Evolutionary conservation across 2,113 vertebrate genomes (phyloP), one percentile per base, ranked within the genome.

Genomic region (Ictalurus furcatus): DNA sequence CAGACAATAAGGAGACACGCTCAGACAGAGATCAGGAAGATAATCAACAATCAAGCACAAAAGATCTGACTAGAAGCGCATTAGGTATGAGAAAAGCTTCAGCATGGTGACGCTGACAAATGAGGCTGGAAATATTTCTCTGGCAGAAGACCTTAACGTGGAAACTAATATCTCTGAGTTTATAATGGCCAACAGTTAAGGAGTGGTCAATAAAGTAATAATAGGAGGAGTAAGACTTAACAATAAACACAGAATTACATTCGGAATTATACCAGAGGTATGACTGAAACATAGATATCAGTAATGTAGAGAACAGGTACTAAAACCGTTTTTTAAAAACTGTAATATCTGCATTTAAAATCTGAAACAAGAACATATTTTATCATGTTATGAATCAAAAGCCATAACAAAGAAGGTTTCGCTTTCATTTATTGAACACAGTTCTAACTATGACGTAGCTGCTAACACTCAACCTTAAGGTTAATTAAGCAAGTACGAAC

Each of bases 1-100:
- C 91, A 93, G 88, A 87, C 54, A 84, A 92, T 85, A 85, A 81
- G 85, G 87, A 87, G 71, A 87, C 58, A 80, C 34, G 63, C 88
- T 88, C 88, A 74, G 88, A 88, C 67, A 79, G 58, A 84, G 90
- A 89, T 89, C 63, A 74, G 91, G 25, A 17, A 80, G 87, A 84
- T 86, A 91, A 91, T 84, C 17, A 90, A 91, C 73, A 91, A 61
- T 12, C 44, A 87, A 78, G 16, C 63, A 85, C n/a, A 52, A 58
- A 59, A 82, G 17, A 28, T 21, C 76, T 37, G 52, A 74, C 85
- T 84, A 69, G 81, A 59, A 44, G 85, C 2, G 8, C 23, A 54
- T 87, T 44, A 87, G 73, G 40, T 58, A 71, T 67, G n/a, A 84
- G 44, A 23, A 79, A 54, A 40, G 40, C 30, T 25, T 61, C 25